phyloP scores from a whole-genome alignment of 2,888 invertebrate genomes.

The Lypha dubia region DNA sequence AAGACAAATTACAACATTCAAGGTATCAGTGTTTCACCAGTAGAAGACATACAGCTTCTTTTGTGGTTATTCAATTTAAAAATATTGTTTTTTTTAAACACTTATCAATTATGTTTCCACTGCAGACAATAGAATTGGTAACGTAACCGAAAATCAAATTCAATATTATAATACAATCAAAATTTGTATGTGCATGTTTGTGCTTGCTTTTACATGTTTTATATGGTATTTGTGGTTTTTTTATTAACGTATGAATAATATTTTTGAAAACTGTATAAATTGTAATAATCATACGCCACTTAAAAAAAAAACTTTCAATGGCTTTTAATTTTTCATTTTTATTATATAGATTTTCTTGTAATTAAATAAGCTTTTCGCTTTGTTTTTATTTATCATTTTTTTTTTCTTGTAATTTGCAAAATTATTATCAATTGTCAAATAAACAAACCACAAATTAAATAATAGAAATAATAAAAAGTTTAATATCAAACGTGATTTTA shows the following conservation, averaged over 20 bases:
- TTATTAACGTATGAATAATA: constrained; percentile 2
- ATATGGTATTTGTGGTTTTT: not conserved
- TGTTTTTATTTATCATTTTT: not conserved
- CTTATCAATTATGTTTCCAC: too few species aligned
- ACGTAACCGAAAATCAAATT: too few species aligned
- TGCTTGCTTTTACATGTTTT: not conserved
- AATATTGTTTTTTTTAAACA: too few species aligned
- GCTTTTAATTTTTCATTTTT: not conserved
- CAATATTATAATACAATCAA: too few species aligned
- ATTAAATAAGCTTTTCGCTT: constrained; percentile 4
- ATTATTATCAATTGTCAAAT: constrained; percentile 45
- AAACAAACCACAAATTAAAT: constrained; percentile 36
- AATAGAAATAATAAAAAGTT: not conserved
- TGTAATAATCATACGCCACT: constrained; percentile 7
- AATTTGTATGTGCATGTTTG: too few species aligned
- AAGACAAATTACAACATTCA: too few species aligned
- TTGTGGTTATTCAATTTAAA: too few species aligned
- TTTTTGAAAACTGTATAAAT: not conserved
- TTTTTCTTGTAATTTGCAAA: not conserved
- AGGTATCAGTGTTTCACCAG: too few species aligned
- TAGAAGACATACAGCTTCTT: too few species aligned
- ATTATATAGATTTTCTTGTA: not conserved
- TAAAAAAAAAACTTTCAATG: not conserved
- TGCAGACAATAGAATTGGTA: too few species aligned
- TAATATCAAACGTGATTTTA: constrained; percentile 22